Evolutionary conservation across 1,140 invertebrate species (phyloP), one percentile per base, ranked within the genome.

Genomic region (Hyles euphorbiae): DNA sequence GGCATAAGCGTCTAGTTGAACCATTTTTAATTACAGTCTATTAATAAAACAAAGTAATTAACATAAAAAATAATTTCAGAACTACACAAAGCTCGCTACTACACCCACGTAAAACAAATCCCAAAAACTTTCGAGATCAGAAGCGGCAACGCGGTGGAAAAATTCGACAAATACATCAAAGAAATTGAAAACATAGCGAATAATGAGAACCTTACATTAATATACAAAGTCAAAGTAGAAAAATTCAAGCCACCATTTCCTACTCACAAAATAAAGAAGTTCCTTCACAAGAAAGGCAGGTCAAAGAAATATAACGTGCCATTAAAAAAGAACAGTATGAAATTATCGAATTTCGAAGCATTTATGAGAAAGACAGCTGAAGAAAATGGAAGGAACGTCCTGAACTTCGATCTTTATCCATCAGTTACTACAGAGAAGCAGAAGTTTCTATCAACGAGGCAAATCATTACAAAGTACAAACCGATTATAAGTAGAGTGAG

Each of bases 261-360:
- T 62, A 22, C 36, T 40, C 73, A 71, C 60, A 59, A 54, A 6
- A 63, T 61, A n/a, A 77, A 73, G 44, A 77, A 68, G 46, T 34
- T 46, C n/a, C 11, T 57, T 3, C 2, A 45, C 0, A 79, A 75
- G 34, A 77, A 74, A 36, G 53, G 62, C 0, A 79, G 70, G 40
- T 67, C 75, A 3, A 87, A 87, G 62, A 87, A 84, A 49, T 87
- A 76, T 43, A 85, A 81, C 2, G 68, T 87, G n/a, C 84, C 84
- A 0, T 63, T 87, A 40, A 87, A 87, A 54, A 83, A 79, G 57
- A 76, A 80, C 10, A 87, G 68, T 36, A 84, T 87, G 82, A 87
- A 80, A 49, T 48, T 85, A 11, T 87, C 84, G 3, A 81, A 76
- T 46, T 84, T 83, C 40, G 84, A 87, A 57, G 67, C 81, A 8